A percentile compares a stretch with the other conserved stretches of the same genome.
Evolutionary conservation across 2,888 invertebrate species (phyloP).

Genomic region (Ditylenchus weischeri): DNA sequence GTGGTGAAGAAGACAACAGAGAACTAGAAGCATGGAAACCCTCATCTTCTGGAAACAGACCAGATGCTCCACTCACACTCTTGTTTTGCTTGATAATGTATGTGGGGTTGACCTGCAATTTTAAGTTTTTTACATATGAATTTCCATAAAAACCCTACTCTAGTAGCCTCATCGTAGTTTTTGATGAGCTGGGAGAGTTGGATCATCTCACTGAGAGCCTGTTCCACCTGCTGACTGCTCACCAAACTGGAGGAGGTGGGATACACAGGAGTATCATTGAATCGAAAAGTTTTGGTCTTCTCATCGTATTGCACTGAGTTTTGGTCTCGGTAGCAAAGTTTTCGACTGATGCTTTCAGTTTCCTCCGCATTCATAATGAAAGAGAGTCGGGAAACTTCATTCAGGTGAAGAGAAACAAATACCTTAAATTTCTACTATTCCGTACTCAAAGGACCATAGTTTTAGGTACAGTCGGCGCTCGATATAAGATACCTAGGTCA

Average conservation of each 20-base stretch:
- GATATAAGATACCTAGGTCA: too few species aligned
- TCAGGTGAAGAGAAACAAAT: slow-evolving; percentile 25
- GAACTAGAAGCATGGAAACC: slow-evolving; percentile 9
- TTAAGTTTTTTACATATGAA: too few species aligned
- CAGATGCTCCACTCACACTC: neutral
- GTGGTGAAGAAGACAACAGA: neutral
- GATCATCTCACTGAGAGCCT: slow-evolving; percentile 12
- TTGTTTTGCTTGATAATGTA: neutral
- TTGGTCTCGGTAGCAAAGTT: slow-evolving; percentile 1
- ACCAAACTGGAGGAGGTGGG: neutral
- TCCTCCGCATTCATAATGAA: slow-evolving; percentile 7
- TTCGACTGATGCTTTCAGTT: slow-evolving; percentile 10
- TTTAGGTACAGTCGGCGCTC: too few species aligned
- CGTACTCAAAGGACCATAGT: too few species aligned
- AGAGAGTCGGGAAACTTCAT: slow-evolving; percentile 23
- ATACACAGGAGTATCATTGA: neutral
- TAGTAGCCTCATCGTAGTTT: neutral
- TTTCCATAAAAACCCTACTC: too few species aligned
- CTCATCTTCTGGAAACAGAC: slow-evolving; percentile 8
- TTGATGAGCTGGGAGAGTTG: slow-evolving; percentile 4
- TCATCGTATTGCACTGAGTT: slow-evolving; percentile 2
- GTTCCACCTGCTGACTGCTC: slow-evolving; percentile 1
- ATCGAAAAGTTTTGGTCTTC: slow-evolving; percentile 15
- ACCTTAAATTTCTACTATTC: slow-evolving; percentile 23
- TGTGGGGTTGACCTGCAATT: neutral